A percentile compares a stretch with the other conserved stretches of the same genome.
These are phyloP conservation scores for Panonychus citri DNA, from an alignment of 1,140 invertebrate species.

Conservation along the genomic window DNA sequence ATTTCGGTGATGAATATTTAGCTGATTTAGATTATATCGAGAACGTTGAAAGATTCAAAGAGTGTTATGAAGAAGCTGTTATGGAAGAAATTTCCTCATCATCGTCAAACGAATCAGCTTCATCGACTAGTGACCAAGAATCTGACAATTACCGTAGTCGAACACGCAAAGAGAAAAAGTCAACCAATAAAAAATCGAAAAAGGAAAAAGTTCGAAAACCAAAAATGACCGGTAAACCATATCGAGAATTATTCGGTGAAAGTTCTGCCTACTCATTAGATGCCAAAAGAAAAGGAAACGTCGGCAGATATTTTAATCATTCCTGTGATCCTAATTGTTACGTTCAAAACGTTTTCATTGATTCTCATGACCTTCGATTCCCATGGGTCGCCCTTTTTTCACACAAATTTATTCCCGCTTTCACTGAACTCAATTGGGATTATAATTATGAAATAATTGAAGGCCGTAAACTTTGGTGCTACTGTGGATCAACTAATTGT, in stretches of 20 bases:
- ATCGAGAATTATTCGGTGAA: neutral
- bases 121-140: neutral
- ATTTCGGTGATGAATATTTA: slow-evolving; percentile 36
- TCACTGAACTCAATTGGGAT: slow-evolving; percentile 77
- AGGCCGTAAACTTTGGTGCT: neutral
- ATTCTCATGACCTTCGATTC: slow-evolving; percentile 64
- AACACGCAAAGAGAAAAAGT: neutral
- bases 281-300: slow-evolving; percentile 59
- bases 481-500: neutral
- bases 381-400: slow-evolving; percentile 75
- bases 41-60: slow-evolving; percentile 19
- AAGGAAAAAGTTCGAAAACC: neutral
- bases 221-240: neutral
- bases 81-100: neutral
- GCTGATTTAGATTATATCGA: slow-evolving; percentile 79
- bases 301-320: slow-evolving; percentile 87
- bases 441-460: slow-evolving; percentile 27
- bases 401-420: slow-evolving; percentile 34
- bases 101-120: neutral
- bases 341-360: slow-evolving; percentile 74
- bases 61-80: neutral
- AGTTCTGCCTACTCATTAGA: slow-evolving; percentile 35
- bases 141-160: no score
- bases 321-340: slow-evolving; percentile 83
- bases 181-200: neutral